A percentile compares a stretch with the other conserved stretches of the same genome.
Evolutionary conservation across 1,140 invertebrate species (phyloP).

Genomic region (Drosophila kanapiae): DNA sequence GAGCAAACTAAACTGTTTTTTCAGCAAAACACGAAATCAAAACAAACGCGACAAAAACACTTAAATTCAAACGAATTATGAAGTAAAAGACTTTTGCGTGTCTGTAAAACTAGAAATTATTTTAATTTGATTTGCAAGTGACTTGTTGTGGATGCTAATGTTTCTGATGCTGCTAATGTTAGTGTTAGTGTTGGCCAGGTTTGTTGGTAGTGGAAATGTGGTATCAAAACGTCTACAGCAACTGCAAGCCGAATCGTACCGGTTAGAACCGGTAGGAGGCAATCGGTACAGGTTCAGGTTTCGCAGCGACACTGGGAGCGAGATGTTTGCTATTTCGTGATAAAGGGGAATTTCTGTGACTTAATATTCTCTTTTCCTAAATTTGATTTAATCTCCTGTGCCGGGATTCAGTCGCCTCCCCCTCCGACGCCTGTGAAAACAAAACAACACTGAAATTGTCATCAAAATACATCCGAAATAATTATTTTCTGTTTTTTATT

Average conservation of each 20-base stretch:
- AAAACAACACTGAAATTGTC: neutral
- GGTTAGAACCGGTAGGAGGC: slow-evolving; percentile 66
- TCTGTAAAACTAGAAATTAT: slow-evolving; percentile 53
- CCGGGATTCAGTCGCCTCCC: slow-evolving; percentile 3
- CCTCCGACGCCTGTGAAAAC: neutral
- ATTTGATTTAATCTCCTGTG: slow-evolving; percentile 10
- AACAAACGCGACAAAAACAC: slow-evolving; percentile 49
- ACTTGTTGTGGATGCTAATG: slow-evolving; percentile 22
- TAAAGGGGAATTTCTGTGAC: slow-evolving; percentile 14
- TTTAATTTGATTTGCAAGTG: slow-evolving; percentile 61
- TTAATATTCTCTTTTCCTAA: neutral
- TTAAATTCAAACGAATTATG: neutral
- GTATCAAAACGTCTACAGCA: slow-evolving; percentile 24
- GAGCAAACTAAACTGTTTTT: slow-evolving; percentile 24
- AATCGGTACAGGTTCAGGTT: slow-evolving; percentile 56
- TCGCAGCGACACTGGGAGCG: slow-evolving; percentile 12
- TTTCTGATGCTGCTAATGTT: slow-evolving; percentile 10
- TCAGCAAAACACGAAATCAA: slow-evolving; percentile 35
- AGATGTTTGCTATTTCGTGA: slow-evolving; percentile 19
- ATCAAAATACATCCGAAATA: slow-evolving; percentile 19
- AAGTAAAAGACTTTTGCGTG: slow-evolving; percentile 14
- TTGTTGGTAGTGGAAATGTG: slow-evolving; percentile 42
- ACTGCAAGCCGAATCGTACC: slow-evolving; percentile 58
- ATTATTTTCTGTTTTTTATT: slow-evolving; percentile 32
- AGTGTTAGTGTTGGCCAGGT: slow-evolving; percentile 5